Conservation (phyloP, 2,797 vertebrate species). For the Vipera ursinii region DNA sequence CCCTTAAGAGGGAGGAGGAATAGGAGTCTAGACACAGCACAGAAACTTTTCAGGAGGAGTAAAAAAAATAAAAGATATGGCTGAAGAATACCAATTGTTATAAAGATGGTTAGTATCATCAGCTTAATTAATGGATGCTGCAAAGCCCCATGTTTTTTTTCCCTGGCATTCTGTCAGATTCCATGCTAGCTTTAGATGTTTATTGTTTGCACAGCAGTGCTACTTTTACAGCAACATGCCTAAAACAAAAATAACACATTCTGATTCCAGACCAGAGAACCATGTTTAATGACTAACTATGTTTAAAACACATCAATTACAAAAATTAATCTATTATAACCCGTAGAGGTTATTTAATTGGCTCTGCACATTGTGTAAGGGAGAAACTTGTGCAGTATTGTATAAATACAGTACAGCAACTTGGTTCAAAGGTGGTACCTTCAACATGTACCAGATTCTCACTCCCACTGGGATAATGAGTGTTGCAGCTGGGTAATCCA, state of each 20-base stretch:
- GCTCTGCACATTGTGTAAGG: background rate
- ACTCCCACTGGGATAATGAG: background rate
- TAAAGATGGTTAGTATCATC: background rate
- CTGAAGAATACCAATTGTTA: background rate
- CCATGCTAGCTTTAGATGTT: background rate
- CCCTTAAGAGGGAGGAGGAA: slow-evolving; percentile 3
- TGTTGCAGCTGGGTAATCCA: background rate
- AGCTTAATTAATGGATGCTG: background rate
- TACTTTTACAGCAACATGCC: background rate
- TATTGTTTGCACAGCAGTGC: slow-evolving; percentile 24
- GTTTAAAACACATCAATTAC: background rate
- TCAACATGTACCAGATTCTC: background rate
- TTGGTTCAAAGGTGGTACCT: background rate
- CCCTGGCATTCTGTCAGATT: background rate
- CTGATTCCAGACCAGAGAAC: background rate
- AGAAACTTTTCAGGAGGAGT: fast-evolving
- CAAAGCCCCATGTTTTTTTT: background rate
- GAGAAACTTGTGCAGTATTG: background rate
- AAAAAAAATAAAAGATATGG: slow-evolving; percentile 7
- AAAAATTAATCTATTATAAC: background rate
- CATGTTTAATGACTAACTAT: background rate
- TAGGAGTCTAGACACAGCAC: background rate
- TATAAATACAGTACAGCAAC: background rate
- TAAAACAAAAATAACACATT: background rate
- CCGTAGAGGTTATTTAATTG: background rate